Evolutionary conservation across 2,113 vertebrate genomes (phyloP).

Genomic region (Oreochromis aureus): DNA sequence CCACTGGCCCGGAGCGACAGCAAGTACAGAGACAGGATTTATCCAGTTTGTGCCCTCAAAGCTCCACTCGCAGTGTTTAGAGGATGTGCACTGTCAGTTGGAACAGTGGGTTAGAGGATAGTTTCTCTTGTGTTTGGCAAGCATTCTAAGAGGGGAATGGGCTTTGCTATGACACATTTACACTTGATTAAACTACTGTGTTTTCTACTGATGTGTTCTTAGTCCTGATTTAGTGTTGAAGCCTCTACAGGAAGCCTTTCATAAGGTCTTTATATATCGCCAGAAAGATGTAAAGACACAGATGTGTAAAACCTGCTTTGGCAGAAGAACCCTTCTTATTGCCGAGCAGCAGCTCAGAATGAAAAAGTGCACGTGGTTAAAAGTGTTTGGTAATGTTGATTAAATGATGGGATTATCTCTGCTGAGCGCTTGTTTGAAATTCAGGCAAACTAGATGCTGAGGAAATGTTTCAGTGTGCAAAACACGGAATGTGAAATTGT

Average conservation of each 20-base stretch:
- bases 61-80: conserved; percentile 17
- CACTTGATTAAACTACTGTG: conserved; percentile 24
- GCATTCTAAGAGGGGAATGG: not conserved
- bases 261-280: conserved; percentile 14
- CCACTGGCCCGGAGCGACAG: conserved; percentile 29
- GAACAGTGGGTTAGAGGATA: conserved; percentile 2
- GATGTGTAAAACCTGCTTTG: conserved; percentile 14
- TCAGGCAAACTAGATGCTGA: not conserved
- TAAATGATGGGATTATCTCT: conserved; percentile 1
- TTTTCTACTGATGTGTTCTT: conserved; percentile 22
- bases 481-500: not conserved
- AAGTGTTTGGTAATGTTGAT: not conserved
- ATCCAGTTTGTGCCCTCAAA: conserved; percentile 34
- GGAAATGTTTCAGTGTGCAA: not conserved
- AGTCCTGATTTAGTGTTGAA: conserved; percentile 14
- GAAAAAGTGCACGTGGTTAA: not conserved
- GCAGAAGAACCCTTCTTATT: not conserved
- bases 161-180: conserved; percentile 33
- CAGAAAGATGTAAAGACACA: conserved; percentile 17
- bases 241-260: not conserved
- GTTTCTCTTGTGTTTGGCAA: conserved; percentile 21
- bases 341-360: not conserved
- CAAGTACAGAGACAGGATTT: conserved; percentile 27
- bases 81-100: conserved; percentile 20
- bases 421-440: not conserved